Percentiles rank a stretch among this genome's conserved stretches.
phyloP scores from a whole-genome alignment of 2,113 vertebrate genomes.

The pig (Sus scrofa) region DNA sequence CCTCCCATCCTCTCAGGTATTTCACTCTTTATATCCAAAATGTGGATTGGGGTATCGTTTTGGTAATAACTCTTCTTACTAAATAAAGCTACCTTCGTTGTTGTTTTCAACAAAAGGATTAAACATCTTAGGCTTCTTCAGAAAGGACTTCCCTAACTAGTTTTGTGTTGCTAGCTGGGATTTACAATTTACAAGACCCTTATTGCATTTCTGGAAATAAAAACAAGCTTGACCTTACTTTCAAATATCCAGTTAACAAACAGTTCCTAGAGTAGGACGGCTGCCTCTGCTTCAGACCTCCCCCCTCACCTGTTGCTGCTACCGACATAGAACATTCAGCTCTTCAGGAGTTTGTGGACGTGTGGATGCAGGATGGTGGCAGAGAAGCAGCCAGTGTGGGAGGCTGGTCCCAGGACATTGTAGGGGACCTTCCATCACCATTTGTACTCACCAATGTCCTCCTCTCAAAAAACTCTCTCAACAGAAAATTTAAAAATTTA shows the following conservation, averaged over 20 bases:
- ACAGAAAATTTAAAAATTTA: neutral
- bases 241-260: neutral
- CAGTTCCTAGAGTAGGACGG: neutral
- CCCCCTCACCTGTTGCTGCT: neutral
- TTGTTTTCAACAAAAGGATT: slow-evolving; percentile 16
- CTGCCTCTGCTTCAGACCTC: neutral
- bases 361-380: neutral
- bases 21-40: neutral
- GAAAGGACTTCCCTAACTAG: neutral
- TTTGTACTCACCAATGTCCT: neutral
- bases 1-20: neutral
- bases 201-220: slow-evolving; percentile 14
- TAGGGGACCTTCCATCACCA: no score
- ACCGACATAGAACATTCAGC: neutral
- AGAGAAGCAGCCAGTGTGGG: neutral
- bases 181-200: neutral
- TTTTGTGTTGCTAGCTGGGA: neutral
- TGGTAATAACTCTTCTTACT: neutral
- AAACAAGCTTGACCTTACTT: neutral
- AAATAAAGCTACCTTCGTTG: neutral
- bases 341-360: neutral
- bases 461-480: neutral
- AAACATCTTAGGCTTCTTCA: neutral
- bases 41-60: neutral
- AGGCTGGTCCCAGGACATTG: neutral